These are phyloP conservation scores for Lophura swinhoii DNA, from an alignment of 2,797 vertebrate genomes.

Conservation along the genomic window DNA sequence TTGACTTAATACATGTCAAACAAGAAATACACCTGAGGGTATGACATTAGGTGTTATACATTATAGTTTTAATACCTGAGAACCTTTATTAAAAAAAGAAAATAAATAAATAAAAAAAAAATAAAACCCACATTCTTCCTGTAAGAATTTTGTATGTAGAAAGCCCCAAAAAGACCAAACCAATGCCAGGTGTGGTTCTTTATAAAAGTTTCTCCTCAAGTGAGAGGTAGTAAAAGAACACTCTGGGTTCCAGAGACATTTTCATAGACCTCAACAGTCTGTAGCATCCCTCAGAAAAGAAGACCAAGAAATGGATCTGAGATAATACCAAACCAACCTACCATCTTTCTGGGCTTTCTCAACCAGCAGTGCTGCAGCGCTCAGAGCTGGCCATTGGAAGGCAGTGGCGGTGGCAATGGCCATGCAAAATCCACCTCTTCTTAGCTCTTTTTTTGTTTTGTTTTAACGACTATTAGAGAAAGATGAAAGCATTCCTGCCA, in stretches of 20 bases:
- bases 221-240: background rate
- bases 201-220: background rate
- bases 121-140: background rate
- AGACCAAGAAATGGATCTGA: rapidly evolving
- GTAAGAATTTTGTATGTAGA: background rate
- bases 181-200: rapidly evolving
- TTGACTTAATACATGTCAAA: rapidly evolving
- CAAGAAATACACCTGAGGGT: background rate
- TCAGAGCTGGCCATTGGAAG: background rate
- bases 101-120: too few relatives aligned
- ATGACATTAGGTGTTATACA: background rate
- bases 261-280: background rate
- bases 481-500: background rate
- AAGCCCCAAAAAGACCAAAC: background rate
- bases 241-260: background rate
- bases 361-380: background rate
- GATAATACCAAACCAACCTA: background rate
- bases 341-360: background rate
- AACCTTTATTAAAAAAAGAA: background rate
- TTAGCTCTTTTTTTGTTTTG: rapidly evolving
- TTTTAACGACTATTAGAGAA: background rate
- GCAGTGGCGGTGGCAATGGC: background rate
- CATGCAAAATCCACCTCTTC: background rate
- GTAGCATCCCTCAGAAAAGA: background rate
- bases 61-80: background rate